phyloP scores from a whole-genome alignment of 2,797 vertebrate species.

The Amphiprion clarkii region DNA sequence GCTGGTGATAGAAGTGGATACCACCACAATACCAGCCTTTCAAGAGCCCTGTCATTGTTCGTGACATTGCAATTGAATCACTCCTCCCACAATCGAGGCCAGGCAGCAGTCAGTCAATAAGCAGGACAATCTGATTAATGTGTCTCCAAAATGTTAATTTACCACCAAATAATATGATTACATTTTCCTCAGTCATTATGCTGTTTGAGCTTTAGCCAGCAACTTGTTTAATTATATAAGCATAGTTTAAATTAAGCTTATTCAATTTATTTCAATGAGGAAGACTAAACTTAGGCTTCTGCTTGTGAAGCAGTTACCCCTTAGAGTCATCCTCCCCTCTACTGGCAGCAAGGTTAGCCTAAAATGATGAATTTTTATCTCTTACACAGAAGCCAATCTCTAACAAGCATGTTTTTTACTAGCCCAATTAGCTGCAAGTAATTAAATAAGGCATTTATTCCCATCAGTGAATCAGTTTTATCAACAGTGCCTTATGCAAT shows the following conservation, averaged over 20 bases:
- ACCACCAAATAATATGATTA: background rate
- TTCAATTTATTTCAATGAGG: background rate
- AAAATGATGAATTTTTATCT: background rate
- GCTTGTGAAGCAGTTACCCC: no score
- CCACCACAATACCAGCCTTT: slow-evolving; percentile 10
- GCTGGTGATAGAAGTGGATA: slow-evolving; percentile 11
- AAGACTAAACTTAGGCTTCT: background rate
- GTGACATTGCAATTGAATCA: slow-evolving; percentile 3
- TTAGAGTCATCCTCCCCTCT: background rate
- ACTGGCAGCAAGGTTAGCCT: background rate
- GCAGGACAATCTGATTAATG: background rate
- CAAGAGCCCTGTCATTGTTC: slow-evolving; percentile 17
- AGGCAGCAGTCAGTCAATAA: background rate
- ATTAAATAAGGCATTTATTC: background rate
- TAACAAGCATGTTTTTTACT: slow-evolving; percentile 10
- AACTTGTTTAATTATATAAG: background rate
- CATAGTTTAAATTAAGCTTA: background rate
- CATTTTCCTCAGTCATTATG: background rate
- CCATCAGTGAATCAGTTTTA: background rate
- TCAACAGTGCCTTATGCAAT: background rate
- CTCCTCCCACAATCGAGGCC: slow-evolving; percentile 11
- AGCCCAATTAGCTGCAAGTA: slow-evolving; percentile 18
- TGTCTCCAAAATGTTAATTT: slow-evolving; percentile 1
- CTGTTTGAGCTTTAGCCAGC: background rate
- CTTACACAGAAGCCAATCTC: slow-evolving; percentile 9